Evolutionary conservation across 64 coral and sea anemone species (phyloP).

Genomic region (Trachythela sp.): DNA sequence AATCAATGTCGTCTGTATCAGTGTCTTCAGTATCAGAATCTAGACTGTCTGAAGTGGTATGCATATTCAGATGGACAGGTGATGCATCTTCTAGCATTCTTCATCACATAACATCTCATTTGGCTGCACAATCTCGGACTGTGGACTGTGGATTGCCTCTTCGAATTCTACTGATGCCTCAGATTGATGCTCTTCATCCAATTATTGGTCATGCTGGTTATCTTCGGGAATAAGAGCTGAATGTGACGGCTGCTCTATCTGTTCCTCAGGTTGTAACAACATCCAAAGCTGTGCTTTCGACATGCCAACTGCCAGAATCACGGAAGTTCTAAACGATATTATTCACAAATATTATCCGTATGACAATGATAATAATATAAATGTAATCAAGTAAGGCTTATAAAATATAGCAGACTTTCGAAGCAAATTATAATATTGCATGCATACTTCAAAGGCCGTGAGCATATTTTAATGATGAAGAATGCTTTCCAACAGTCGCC

Average conservation of each 20-base stretch:
- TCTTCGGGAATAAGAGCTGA: background rate
- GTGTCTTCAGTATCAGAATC: background rate
- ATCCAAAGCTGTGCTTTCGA: background rate
- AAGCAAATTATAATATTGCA: too few species aligned
- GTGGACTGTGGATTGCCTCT: background rate
- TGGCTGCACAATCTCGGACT: background rate
- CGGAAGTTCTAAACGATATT: background rate
- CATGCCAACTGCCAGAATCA: background rate
- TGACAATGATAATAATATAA: too few species aligned
- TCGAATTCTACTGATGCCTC: background rate
- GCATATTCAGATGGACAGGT: too few species aligned
- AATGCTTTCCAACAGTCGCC: too few species aligned
- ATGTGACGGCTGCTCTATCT: background rate
- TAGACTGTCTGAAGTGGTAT: background rate
- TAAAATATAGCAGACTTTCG: too few species aligned
- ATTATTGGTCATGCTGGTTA: background rate
- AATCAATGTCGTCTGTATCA: background rate
- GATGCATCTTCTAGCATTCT: background rate
- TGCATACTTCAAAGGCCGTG: too few species aligned
- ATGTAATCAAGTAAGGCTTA: too few species aligned
- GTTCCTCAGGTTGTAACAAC: background rate
- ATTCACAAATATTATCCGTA: too few species aligned
- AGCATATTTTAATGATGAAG: too few species aligned
- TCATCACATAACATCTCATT: background rate
- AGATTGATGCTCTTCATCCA: background rate